phyloP scores from a whole-genome alignment of 2,888 invertebrate species.

The Cheilosia grossa region DNA sequence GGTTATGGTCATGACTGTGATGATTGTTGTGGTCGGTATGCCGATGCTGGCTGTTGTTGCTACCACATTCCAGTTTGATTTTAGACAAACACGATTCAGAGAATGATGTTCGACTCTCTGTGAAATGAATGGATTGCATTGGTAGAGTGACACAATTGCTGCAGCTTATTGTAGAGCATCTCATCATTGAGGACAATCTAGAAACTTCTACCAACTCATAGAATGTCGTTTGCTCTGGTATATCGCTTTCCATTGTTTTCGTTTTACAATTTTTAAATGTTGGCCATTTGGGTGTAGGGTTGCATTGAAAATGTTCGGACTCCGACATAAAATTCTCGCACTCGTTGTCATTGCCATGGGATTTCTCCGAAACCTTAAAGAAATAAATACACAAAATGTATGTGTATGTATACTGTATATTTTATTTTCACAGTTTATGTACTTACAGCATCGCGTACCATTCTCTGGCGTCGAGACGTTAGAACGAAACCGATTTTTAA shows the following conservation, averaged over 20 bases:
- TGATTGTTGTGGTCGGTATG: conserved; percentile 53
- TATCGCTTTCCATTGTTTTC: conserved; percentile 31
- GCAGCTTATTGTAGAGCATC: conserved; percentile 80
- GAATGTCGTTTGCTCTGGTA: conserved; percentile 78
- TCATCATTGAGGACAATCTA: conserved; percentile 79
- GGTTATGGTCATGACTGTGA: conserved; percentile 59
- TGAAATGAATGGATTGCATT: conserved; percentile 78
- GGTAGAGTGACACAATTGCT: conserved; percentile 77
- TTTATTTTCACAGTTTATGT: neutral
- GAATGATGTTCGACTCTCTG: conserved; percentile 78
- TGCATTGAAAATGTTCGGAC: conserved; percentile 80
- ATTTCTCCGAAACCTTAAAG: conserved; percentile 80
- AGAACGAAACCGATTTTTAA: conserved; percentile 94
- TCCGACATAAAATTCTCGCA: conserved; percentile 81
- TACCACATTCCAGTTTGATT: conserved; percentile 54
- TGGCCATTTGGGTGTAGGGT: conserved; percentile 76
- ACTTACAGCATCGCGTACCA: conserved; percentile 85
- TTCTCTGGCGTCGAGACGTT: conserved; percentile 90
- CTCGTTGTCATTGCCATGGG: conserved; percentile 80
- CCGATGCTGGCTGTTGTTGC: conserved; percentile 53
- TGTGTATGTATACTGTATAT: neutral
- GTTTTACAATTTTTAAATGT: conserved; percentile 75
- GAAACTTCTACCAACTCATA: conserved; percentile 81
- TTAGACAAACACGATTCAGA: conserved; percentile 78
- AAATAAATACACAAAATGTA: neutral